phyloP scores from a whole-genome alignment of 2,113 vertebrate genomes.

The Notechis scutatus region DNA sequence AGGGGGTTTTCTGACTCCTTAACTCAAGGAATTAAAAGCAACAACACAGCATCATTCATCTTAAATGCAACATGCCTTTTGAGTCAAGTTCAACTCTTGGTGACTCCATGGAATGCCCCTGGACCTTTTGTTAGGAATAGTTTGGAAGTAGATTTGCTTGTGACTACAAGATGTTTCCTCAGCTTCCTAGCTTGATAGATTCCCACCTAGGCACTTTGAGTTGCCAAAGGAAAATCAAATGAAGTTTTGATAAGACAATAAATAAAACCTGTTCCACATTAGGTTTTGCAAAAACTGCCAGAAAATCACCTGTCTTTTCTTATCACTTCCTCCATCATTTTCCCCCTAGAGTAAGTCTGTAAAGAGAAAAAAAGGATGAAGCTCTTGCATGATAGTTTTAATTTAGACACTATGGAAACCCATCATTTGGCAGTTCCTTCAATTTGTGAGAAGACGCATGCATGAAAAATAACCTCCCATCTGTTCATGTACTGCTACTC shows the following conservation, averaged over 20 bases:
- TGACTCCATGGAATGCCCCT: not conserved
- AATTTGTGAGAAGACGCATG: not conserved
- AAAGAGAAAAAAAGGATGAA: not conserved
- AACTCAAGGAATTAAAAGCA: not conserved
- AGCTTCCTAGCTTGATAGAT: not conserved
- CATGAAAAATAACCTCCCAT: not conserved
- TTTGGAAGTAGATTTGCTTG: not conserved
- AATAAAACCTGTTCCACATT: not conserved
- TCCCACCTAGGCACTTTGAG: not conserved
- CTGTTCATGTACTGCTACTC: not conserved
- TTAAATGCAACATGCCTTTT: not conserved
- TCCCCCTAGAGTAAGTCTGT: not conserved
- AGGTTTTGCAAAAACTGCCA: not conserved
- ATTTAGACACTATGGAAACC: not conserved
- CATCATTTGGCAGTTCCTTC: not conserved
- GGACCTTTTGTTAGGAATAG: not conserved
- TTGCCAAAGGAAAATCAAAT: not conserved
- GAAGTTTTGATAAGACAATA: not conserved
- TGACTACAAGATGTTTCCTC: not conserved
- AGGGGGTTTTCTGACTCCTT: not conserved
- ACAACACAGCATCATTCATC: not conserved
- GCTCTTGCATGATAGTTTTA: not conserved
- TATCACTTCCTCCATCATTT: not conserved
- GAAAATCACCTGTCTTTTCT: not conserved
- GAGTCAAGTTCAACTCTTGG: not conserved